Base-by-base conservation (phyloP, 1,140 invertebrate species). In the Lethocerus indicus region DNA sequence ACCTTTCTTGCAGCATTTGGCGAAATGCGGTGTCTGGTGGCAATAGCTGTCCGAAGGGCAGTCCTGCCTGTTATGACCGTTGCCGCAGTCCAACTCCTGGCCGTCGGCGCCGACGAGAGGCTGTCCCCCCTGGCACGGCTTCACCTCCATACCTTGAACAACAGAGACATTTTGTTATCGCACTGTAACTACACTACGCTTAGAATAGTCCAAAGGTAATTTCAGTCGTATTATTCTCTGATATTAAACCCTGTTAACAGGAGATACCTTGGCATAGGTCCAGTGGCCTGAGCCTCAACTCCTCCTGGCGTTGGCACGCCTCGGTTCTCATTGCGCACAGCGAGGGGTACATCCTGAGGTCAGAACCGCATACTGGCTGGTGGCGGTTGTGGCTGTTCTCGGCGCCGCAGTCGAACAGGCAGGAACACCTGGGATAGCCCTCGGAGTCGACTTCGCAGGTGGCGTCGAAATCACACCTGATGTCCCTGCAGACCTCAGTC, bases 241-340 rank as follows among this genome's bases (percentile, higher is more conserved):
- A n/a, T n/a, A n/a, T n/a, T n/a, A n/a, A n/a, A n/a, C n/a, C n/a
- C n/a, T n/a, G n/a, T n/a, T n/a, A n/a, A n/a, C n/a, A n/a, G n/a
- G n/a, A 14, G n/a, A 23, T 35, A 84, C 84, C 83, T 85, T 87
- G 75, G 64, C 85, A 89, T 39, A 87, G 71, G 59, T 85, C 81
- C 55, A 87, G 66, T 0, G 83, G 82, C 54, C 83, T 67, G 39
- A 83, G 69, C 54, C 83, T 70, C 21, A 92, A 73, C 58, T 89
- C 83, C 49, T 80, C 75, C 62, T 88, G 83, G 53, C 79, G 74
- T 53, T 83, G 76, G 64, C 88, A 94, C 5, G 83, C 81, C 57
- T 87, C 79, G 71, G 83, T 81, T 59, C 80, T 79, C 82, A 92
- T 86, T 16, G 81, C 78, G 62, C 88, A 93, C 49, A 84, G 71